Conservation (phyloP, 2,113 vertebrate species). For the Cervus canadensis region DNA sequence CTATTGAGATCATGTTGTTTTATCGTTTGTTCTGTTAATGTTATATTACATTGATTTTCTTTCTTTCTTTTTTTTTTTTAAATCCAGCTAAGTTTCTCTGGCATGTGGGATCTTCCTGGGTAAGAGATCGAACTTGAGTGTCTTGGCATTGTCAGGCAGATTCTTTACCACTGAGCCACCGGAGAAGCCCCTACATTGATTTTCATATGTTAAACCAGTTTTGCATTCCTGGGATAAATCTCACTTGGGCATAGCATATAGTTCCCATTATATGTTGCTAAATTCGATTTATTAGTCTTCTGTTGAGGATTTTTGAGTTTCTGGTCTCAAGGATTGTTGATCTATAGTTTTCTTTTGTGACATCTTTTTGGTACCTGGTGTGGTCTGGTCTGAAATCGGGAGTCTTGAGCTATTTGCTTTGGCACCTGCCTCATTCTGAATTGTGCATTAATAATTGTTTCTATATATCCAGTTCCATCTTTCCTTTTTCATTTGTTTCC, state of each 20-base stretch:
- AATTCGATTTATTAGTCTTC: not conserved
- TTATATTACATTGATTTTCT: not conserved
- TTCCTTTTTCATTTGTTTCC: not conserved
- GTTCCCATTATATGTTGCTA: not conserved
- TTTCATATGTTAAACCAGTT: not conserved
- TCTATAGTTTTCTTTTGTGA: not conserved
- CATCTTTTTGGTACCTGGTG: not conserved
- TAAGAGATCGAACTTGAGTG: too few species aligned
- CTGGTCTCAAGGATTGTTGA: not conserved
- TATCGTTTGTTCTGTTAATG: not conserved
- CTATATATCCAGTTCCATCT: not conserved
- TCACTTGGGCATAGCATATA: not conserved
- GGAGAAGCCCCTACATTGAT: not conserved
- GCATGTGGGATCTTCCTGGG: too few species aligned
- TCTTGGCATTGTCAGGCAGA: too few species aligned
- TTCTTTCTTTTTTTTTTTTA: too few species aligned
- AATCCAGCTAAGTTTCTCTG: too few species aligned
- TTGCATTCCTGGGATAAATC: conserved; percentile 29
- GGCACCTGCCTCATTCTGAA: not conserved
- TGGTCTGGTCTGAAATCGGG: not conserved
- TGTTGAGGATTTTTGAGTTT: not conserved
- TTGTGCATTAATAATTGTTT: not conserved
- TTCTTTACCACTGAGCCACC: too few species aligned
- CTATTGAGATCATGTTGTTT: not conserved
- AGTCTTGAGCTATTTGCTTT: not conserved